phyloP scores from a whole-genome alignment of 2,797 vertebrate genomes.

The Halcyon badia region DNA sequence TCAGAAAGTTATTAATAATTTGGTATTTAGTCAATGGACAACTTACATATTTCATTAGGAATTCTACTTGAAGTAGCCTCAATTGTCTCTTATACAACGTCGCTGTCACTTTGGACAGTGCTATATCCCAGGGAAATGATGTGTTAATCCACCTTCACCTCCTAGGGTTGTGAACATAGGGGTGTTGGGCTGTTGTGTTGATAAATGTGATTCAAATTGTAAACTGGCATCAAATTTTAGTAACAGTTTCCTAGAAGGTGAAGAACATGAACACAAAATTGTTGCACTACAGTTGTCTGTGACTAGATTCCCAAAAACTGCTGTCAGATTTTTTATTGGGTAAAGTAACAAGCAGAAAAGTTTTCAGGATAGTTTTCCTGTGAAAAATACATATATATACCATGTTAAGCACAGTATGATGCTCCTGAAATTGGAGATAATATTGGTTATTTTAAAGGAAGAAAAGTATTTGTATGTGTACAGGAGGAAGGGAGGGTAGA shows the following conservation, averaged over 20 bases:
- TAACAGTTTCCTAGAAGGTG: not conserved
- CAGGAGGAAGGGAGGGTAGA: not conserved
- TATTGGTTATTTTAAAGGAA: not conserved
- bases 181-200: not conserved
- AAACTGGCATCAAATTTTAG: not conserved
- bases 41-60: not conserved
- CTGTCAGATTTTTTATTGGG: not conserved
- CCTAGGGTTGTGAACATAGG: not conserved
- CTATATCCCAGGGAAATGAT: not conserved
- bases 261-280: not conserved
- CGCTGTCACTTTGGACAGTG: not conserved
- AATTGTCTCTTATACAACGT: accelerated
- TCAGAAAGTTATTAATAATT: not conserved
- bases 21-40: not conserved
- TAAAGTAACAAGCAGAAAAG: not conserved
- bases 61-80: not conserved
- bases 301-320: not conserved
- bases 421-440: not conserved
- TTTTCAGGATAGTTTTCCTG: not conserved
- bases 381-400: not conserved
- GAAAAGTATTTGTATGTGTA: not conserved
- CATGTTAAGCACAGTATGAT: not conserved
- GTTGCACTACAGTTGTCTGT: not conserved
- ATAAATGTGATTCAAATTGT: not conserved
- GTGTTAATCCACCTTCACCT: not conserved